phyloP scores from a whole-genome alignment of 2,113 vertebrate genomes.

The Gavialis gangeticus region DNA sequence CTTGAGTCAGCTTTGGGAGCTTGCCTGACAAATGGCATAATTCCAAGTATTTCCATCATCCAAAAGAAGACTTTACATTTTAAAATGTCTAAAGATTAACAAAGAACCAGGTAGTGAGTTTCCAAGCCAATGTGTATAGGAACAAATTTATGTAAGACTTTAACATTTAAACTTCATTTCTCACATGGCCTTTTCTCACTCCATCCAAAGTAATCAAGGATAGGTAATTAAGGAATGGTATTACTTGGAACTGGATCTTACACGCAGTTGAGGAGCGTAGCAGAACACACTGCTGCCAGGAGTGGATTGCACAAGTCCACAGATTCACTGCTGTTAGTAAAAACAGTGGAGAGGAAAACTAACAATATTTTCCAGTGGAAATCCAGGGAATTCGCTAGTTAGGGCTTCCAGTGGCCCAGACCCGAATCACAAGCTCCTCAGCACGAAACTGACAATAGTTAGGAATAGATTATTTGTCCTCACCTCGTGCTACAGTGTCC shows the following conservation, averaged over 20 bases:
- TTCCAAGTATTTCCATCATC: neutral
- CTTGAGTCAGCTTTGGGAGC: neutral
- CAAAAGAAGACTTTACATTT: neutral
- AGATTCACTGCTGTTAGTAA: accelerated
- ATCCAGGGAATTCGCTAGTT: neutral
- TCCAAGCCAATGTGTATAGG: neutral
- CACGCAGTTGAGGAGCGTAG: neutral
- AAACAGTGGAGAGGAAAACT: accelerated
- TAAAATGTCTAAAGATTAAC: neutral
- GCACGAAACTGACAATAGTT: neutral
- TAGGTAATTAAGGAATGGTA: neutral
- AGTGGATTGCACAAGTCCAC: accelerated
- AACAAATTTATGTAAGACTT: neutral
- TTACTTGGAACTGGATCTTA: neutral
- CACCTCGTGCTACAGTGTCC: neutral
- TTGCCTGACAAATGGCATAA: neutral
- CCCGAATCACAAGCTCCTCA: neutral
- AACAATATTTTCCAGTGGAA: neutral
- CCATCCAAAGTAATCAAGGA: neutral
- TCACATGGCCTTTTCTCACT: neutral
- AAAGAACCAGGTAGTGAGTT: neutral
- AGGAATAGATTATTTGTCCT: neutral
- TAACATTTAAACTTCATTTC: neutral
- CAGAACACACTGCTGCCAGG: neutral
- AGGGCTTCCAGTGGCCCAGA: neutral